A percentile compares a stretch with the other conserved stretches of the same genome.
Evolutionary conservation across 2,888 invertebrate genomes (phyloP).

Genomic region (Sesia bembeciformis): DNA sequence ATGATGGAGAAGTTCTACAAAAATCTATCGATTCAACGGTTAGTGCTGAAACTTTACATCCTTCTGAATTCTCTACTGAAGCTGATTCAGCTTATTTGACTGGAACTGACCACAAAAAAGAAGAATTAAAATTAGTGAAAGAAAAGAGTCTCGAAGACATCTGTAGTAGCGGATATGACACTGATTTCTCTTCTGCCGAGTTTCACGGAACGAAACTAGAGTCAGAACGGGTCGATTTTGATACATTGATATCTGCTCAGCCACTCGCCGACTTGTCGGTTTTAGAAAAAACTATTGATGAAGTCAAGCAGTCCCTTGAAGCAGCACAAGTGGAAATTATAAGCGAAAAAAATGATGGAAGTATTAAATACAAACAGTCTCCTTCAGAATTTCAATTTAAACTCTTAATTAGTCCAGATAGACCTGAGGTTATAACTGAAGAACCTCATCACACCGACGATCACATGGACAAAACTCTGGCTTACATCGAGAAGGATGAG

Average conservation of each 20-base stretch:
- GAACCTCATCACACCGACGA: slow-evolving; percentile 68
- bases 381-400: slow-evolving; percentile 84
- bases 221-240: slow-evolving; percentile 63
- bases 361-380: slow-evolving; percentile 80
- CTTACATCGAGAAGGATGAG: slow-evolving; percentile 28
- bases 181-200: slow-evolving; percentile 78
- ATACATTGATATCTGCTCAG: slow-evolving; percentile 66
- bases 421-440: slow-evolving; percentile 75
- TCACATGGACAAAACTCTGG: slow-evolving; percentile 31
- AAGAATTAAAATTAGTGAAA: slow-evolving; percentile 58
- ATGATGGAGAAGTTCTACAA: slow-evolving; percentile 65
- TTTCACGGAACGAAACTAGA: slow-evolving; percentile 71
- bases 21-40: slow-evolving; percentile 71
- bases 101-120: slow-evolving; percentile 46
- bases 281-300: slow-evolving; percentile 81
- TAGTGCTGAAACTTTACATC: slow-evolving; percentile 67
- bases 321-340: slow-evolving; percentile 81
- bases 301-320: slow-evolving; percentile 81
- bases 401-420: slow-evolving; percentile 68
- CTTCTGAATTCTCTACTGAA: slow-evolving; percentile 68
- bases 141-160: slow-evolving; percentile 78
- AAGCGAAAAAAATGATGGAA: slow-evolving; percentile 77
- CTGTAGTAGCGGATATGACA: slow-evolving; percentile 79
- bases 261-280: slow-evolving; percentile 70
- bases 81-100: slow-evolving; percentile 68